phyloP scores from a whole-genome alignment of 2,797 vertebrate genomes.

The Leptatherina wallacei region DNA sequence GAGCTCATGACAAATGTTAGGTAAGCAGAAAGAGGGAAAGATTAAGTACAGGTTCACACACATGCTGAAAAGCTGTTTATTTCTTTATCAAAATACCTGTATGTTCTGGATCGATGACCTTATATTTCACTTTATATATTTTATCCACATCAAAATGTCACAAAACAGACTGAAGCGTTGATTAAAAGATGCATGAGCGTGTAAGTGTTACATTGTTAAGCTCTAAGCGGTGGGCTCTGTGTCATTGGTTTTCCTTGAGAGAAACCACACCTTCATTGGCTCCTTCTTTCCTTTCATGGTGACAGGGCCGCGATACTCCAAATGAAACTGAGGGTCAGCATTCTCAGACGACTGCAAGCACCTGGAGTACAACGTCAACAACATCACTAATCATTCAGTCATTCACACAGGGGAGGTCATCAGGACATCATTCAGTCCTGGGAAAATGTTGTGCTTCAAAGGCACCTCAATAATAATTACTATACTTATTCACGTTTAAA shows the following conservation, averaged over 20 bases:
- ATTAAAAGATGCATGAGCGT: not conserved
- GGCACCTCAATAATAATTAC: slow-evolving; percentile 7
- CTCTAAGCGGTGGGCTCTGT: slow-evolving; percentile 69
- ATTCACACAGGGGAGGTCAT: no score
- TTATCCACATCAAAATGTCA: slow-evolving; percentile 13
- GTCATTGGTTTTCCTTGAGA: slow-evolving; percentile 90
- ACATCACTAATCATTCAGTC: slow-evolving; percentile 17
- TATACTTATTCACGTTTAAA: slow-evolving; percentile 13
- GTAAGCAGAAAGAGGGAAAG: slow-evolving; percentile 13
- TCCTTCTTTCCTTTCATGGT: slow-evolving; percentile 99
- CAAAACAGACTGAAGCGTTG: not conserved
- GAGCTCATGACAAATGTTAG: slow-evolving; percentile 23
- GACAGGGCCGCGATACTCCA: slow-evolving; percentile 93
- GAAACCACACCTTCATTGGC: slow-evolving; percentile 99
- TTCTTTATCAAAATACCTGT: slow-evolving; percentile 51
- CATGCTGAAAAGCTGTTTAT: not conserved
- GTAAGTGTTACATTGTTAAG: slow-evolving; percentile 4
- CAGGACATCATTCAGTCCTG: not conserved
- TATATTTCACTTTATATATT: slow-evolving; percentile 10
- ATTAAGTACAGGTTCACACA: not conserved
- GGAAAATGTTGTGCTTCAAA: slow-evolving; percentile 8
- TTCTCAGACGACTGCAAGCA: slow-evolving; percentile 96
- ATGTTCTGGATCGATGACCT: slow-evolving; percentile 15
- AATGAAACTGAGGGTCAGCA: slow-evolving; percentile 92
- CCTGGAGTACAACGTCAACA: slow-evolving; percentile 73